Percentiles rank a stretch among this genome's conserved stretches.
phyloP scores from a whole-genome alignment of 2,888 invertebrate genomes.

The Hipparchia sbordonii region DNA sequence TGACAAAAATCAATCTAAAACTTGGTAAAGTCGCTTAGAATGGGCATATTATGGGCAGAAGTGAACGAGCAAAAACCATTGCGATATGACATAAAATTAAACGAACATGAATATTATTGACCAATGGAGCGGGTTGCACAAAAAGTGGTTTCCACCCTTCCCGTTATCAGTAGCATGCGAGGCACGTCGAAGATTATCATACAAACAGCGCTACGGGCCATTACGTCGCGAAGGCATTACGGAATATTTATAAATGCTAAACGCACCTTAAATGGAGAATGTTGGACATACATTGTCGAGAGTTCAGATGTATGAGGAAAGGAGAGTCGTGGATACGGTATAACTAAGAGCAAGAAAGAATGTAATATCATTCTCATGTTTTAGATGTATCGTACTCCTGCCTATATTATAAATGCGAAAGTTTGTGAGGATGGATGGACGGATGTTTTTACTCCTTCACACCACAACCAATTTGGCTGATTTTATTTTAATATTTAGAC shows the following conservation, averaged over 20 bases:
- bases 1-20: not conserved
- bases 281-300: constrained; percentile 56
- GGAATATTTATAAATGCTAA: constrained; percentile 74
- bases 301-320: constrained; percentile 13
- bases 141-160: constrained; percentile 24
- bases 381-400: too few relatives aligned
- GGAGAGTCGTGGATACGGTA: constrained; percentile 25
- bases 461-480: too few relatives aligned
- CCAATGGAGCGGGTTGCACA: constrained; percentile 17
- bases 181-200: constrained; percentile 66
- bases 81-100: constrained; percentile 4
- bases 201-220: constrained; percentile 67
- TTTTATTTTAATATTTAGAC: too few relatives aligned
- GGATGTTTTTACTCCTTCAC: too few relatives aligned
- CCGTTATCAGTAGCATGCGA: constrained; percentile 41
- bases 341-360: not conserved
- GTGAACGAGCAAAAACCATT: not conserved
- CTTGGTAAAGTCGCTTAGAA: not conserved
- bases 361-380: not conserved
- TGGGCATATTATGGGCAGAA: not conserved
- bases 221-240: constrained; percentile 70
- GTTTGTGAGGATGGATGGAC: too few relatives aligned
- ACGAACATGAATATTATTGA: constrained; percentile 5
- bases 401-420: too few relatives aligned
- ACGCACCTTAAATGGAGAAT: constrained; percentile 67